Evolutionary conservation across 1,140 invertebrate genomes (phyloP), one percentile per base, ranked within the genome.

Genomic region (Metopolophium dirhodum): DNA sequence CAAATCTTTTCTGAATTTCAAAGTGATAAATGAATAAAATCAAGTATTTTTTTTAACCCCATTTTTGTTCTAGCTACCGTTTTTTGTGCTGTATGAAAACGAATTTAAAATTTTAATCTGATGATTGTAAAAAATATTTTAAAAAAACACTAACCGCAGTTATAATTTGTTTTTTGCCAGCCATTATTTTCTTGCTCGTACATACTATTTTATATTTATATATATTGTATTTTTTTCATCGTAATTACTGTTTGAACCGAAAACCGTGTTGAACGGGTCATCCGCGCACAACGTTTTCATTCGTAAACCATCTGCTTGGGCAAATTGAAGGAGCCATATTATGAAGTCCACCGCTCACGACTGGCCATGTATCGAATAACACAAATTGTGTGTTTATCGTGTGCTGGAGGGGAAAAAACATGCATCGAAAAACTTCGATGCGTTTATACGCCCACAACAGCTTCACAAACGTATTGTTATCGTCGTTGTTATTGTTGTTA

Each of bases 21-120:
- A 89, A 89, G n/a, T 51, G 87, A 54, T 89, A 89, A 51, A 88
- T 51, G 2, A 88, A 88, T 51, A 88, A 49, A 51, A 89, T 54
- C 0, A 37, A 30, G 87, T 89, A 89, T n/a, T 54, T 89, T 49
- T 47, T 54, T 51, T 54, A 51, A 88, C 18, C 30, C 18, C 35
- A 47, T 37, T 89, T 23, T 54, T 30, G n/a, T 54, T 54, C 14
- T 57, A 41, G 20, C 9, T 8, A 37, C 22, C 26, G 9, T 37
- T 89, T 54, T 89, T 89, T 41, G 30, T 57, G 88, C 9, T 54
- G 11, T 49, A 37, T 6, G 20, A 23, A 89, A 54, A 89, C 88
- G 51, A 26, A 89, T 89, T 57, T 57, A 57, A 57, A 89, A 57
- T 89, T 89, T 11, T 41, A 89, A 89, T 89, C 22, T 30, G 23